phyloP scores from a whole-genome alignment of 2,797 vertebrate species.

The Phataginus tetradactyla region DNA sequence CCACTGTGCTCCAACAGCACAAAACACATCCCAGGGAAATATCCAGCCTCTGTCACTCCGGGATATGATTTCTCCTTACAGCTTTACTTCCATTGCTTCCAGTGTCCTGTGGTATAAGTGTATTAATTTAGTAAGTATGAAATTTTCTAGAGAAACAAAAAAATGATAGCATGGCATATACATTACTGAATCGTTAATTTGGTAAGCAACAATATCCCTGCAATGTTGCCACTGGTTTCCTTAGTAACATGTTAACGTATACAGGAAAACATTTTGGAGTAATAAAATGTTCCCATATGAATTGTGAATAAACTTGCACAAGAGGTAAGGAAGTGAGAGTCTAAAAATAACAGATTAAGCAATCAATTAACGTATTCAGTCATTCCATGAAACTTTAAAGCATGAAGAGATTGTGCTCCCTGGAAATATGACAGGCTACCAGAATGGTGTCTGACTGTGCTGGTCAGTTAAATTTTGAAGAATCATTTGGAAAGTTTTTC shows the following conservation, averaged over 20 bases:
- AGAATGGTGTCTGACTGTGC: neutral
- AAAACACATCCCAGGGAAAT: slow-evolving; percentile 28
- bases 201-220: slow-evolving; percentile 60
- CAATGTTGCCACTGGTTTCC: slow-evolving; percentile 72
- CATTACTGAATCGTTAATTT: slow-evolving; percentile 67
- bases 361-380: slow-evolving; percentile 62
- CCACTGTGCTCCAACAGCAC: neutral
- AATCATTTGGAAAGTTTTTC: slow-evolving; percentile 37
- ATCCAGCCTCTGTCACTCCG: neutral
- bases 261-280: slow-evolving; percentile 74
- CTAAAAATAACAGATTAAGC: slow-evolving; percentile 72
- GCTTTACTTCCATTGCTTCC: slow-evolving; percentile 26
- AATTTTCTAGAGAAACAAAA: slow-evolving; percentile 67
- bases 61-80: slow-evolving; percentile 3
- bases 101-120: slow-evolving; percentile 57
- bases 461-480: slow-evolving; percentile 61
- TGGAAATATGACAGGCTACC: neutral
- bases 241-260: slow-evolving; percentile 71
- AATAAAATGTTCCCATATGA: slow-evolving; percentile 77
- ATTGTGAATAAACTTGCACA: slow-evolving; percentile 73
- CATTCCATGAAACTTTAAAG: slow-evolving; percentile 44
- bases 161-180: slow-evolving; percentile 34
- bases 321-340: slow-evolving; percentile 63
- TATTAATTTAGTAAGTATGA: slow-evolving; percentile 65
- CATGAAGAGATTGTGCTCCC: slow-evolving; percentile 15